These are phyloP conservation scores for Propithecus deckenii DNA, from an alignment of 2,797 vertebrate species.

Conservation along the genomic window DNA sequence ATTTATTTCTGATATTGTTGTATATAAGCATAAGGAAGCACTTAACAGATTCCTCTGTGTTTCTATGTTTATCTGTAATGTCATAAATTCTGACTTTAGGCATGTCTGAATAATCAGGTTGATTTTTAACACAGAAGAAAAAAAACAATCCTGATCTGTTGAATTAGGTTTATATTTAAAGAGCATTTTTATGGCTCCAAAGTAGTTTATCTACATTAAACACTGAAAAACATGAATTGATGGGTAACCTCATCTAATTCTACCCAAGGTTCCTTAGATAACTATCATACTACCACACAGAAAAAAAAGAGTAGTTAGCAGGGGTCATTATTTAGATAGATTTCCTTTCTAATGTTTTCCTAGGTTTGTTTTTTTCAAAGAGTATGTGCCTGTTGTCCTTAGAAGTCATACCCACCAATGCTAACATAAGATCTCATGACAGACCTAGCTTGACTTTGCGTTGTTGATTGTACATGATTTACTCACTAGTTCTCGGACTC, in stretches of 20 bases:
- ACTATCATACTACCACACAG: neutral
- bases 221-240: neutral
- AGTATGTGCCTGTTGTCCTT: neutral
- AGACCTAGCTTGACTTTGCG: neutral
- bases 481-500: neutral
- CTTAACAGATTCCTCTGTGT: neutral
- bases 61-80: neutral
- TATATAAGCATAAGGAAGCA: neutral
- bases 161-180: constrained; percentile 60
- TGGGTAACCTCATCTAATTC: neutral
- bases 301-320: neutral
- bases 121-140: constrained; percentile 12
- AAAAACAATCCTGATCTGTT: neutral
- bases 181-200: neutral
- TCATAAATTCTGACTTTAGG: constrained; percentile 32
- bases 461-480: neutral
- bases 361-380: neutral
- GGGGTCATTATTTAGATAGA: neutral
- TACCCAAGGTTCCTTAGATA: neutral
- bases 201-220: constrained; percentile 25
- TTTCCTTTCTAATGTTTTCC: neutral
- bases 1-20: neutral
- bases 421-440: neutral
- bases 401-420: neutral
- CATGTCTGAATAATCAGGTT: neutral